Evolutionary conservation across 2,797 vertebrate species (phyloP).

Genomic region (Galagoides demidoff): DNA sequence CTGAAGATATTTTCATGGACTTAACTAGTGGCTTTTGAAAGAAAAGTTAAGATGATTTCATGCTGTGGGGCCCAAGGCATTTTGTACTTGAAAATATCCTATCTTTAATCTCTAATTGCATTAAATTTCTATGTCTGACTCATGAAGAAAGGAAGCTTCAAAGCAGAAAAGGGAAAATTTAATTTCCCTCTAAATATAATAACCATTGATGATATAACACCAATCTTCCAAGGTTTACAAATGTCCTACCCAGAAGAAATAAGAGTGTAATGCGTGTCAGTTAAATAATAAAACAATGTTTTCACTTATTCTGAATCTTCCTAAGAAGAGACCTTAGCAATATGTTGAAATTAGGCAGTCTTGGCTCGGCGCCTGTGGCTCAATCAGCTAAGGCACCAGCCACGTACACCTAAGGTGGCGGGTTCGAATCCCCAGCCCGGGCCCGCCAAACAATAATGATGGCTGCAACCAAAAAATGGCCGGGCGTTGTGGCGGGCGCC

Average conservation of each 20-base stretch:
- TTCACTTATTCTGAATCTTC: neutral
- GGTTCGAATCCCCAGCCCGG: too few relatives aligned
- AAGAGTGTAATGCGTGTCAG: neutral
- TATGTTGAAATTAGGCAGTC: neutral
- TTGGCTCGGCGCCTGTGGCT: neutral
- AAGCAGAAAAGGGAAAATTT: conserved; percentile 59
- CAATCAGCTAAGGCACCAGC: too few relatives aligned
- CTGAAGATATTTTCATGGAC: conserved; percentile 45
- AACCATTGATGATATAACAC: neutral
- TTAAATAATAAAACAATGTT: neutral
- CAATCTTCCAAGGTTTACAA: neutral
- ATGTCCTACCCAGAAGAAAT: neutral
- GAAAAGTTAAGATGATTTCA: conserved; percentile 63
- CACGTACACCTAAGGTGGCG: too few relatives aligned
- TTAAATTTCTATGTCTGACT: conserved; percentile 69
- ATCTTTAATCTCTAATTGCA: conserved; percentile 67
- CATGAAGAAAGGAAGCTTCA: conserved; percentile 60
- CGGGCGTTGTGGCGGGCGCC: too few relatives aligned
- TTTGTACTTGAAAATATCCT: conserved; percentile 65
- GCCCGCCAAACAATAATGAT: too few relatives aligned
- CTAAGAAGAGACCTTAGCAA: conserved; percentile 13
- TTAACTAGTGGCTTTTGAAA: conserved; percentile 70
- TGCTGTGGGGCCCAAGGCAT: conserved; percentile 28
- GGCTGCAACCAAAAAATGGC: too few relatives aligned
- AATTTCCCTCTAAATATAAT: conserved; percentile 48